Conservation (phyloP, 2,797 vertebrate species). For the Lagocephalus sceleratus region DNA sequence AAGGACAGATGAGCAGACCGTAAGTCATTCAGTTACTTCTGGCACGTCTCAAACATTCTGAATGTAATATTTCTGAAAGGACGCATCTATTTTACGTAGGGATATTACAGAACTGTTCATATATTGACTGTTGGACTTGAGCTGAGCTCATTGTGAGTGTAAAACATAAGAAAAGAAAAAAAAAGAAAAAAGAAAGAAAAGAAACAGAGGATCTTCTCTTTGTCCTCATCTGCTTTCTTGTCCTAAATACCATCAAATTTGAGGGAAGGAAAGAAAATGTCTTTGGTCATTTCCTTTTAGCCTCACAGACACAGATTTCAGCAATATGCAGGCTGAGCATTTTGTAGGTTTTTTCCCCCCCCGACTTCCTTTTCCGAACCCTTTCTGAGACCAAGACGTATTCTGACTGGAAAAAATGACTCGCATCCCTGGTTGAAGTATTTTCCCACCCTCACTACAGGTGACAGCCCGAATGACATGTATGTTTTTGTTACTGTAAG, state of each 20-base stretch:
- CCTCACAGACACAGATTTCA: conserved; percentile 25
- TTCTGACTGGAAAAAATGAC: conserved; percentile 38
- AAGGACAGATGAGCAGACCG: background rate
- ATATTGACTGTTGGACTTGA: no score
- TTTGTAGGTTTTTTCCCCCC: conserved; percentile 3
- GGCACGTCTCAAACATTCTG: no score
- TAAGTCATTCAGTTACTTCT: background rate
- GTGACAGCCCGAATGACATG: background rate
- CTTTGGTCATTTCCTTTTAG: conserved; percentile 12
- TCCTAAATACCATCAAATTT: background rate
- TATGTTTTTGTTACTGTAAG: no score
- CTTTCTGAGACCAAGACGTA: conserved; percentile 15
- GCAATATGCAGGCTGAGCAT: conserved; percentile 23
- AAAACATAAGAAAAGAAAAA: no score
- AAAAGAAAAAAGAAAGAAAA: no score
- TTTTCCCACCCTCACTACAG: background rate
- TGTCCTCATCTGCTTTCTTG: background rate
- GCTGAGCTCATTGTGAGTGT: no score
- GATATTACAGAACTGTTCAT: no score
- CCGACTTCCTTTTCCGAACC: conserved; percentile 9
- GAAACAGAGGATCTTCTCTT: no score
- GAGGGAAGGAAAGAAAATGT: background rate
- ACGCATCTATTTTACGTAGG: no score
- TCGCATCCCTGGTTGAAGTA: conserved; percentile 12
- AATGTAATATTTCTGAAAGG: no score